phyloP scores from a whole-genome alignment of 2,797 vertebrate species.

The Calcarius lapponicus region DNA sequence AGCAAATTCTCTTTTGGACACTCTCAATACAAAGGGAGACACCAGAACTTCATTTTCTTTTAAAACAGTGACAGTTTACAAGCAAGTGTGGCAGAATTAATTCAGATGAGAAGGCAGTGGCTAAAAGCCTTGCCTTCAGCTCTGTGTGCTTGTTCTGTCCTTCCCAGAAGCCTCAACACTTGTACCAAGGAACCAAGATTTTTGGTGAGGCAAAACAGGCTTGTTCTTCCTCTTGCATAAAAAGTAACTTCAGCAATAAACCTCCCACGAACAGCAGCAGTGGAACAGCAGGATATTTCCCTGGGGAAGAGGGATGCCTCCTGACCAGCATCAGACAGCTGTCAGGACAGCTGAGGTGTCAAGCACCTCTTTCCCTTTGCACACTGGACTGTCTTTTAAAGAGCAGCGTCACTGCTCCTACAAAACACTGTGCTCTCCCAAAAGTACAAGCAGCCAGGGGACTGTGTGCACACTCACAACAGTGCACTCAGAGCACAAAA shows the following conservation, averaged over 20 bases:
- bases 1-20: not conserved
- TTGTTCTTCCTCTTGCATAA: not conserved
- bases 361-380: not conserved
- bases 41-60: not conserved
- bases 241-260: not conserved
- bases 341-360: not conserved
- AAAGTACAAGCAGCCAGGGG: not conserved
- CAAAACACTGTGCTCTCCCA: not conserved
- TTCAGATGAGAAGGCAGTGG: not conserved
- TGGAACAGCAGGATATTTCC: not conserved
- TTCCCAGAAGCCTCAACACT: not conserved
- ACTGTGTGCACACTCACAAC: not conserved
- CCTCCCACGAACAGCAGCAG: not conserved
- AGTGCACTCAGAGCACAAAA: not conserved
- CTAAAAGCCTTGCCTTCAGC: not conserved
- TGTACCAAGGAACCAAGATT: not conserved
- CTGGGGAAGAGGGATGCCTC: not conserved
- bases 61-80: not conserved
- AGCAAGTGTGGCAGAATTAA: not conserved
- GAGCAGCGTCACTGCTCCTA: not conserved
- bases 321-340: not conserved
- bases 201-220: not conserved
- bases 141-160: rapidly evolving
- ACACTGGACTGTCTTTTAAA: not conserved
- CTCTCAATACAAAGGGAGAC: not conserved